Evolutionary conservation across 2,113 vertebrate species (phyloP), one percentile per base, ranked within the genome.

Genomic region (Pampusana beccarii): DNA sequence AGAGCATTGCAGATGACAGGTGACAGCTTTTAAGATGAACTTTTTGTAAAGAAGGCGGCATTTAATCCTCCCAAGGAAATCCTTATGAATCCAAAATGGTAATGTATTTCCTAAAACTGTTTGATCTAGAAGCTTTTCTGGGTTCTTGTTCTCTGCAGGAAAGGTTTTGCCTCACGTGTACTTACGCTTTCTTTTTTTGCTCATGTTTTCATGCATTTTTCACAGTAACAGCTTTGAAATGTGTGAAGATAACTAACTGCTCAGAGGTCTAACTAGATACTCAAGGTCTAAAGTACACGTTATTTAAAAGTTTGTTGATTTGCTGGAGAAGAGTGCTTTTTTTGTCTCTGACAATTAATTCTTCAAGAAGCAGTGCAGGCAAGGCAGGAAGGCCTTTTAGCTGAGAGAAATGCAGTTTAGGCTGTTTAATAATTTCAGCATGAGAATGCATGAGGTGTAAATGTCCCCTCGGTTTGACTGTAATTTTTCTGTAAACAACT

Each of bases 11-110:
- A 24, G 51, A 73, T 88, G 75, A 71, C 62, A 86, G 86, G 56
- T 66, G 72, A 80, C 60, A 91, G 65, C n/a, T 64, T 89, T 86
- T 86, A 81, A 87, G 57, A 67, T 26, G 31, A 90, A 81, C 19
- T 66, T 89, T 84, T 89, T 73, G 81, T 80, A 46, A 84, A 71
- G 56, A 67, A 78, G 19, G 8, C 46, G 29, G 11, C 86, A 29
- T 78, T 90, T 74, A 83, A 82, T 85, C 17, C 71, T 91, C 46
- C 48, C 69, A 86, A 92, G 85, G 34, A 95, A 93, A 88, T 12
- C 4, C 15, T 96, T 84, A 36, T 5, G 2, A 96, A 93, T 67
- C 60, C 6, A 5, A 92, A 92, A 92, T 86, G 6, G 38, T 83
- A 88, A 86, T 33, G 6, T 50, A 74, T 86, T 74, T 90, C 65